Evolutionary conservation across 2,888 invertebrate species (phyloP).

Genomic region (Clitarchus hookeri): DNA sequence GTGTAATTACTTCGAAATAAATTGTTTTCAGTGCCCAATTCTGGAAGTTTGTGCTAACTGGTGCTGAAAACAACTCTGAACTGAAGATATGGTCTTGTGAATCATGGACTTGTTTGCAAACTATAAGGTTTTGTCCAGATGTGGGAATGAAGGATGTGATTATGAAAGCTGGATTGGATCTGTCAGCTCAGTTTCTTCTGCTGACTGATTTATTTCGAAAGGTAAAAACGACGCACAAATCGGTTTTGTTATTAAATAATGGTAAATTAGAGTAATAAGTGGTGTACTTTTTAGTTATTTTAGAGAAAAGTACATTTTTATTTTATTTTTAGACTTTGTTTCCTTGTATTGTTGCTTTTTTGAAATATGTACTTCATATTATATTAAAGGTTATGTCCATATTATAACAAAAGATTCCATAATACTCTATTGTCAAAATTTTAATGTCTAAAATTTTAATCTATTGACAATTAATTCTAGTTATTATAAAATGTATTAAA

Average conservation of each 20-base stretch:
- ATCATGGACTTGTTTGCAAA: conserved; percentile 93
- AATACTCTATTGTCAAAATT: no score
- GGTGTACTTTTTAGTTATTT: no score
- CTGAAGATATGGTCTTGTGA: conserved; percentile 95
- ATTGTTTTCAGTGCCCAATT: conserved; percentile 68
- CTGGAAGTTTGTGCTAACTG: conserved; percentile 96
- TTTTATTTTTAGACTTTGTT: no score
- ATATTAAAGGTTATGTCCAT: no score
- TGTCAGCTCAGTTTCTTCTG: conserved; percentile 82
- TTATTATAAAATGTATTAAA: no score
- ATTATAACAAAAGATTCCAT: no score
- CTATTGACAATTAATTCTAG: no score
- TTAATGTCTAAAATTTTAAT: no score
- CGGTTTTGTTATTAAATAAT: not conserved
- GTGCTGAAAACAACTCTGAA: conserved; percentile 85
- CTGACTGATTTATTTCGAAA: conserved; percentile 86
- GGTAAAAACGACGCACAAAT: conserved; percentile 51
- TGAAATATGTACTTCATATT: no score
- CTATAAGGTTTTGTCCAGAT: conserved; percentile 68
- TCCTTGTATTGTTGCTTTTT: no score
- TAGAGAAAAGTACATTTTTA: no score
- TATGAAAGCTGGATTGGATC: conserved; percentile 69
- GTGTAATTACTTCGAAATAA: no score
- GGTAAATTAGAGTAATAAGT: not conserved
- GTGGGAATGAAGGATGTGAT: conserved; percentile 51